Evolutionary conservation across 2,797 vertebrate genomes (phyloP).

Genomic region (Microctenopoma stevenorrisi): DNA sequence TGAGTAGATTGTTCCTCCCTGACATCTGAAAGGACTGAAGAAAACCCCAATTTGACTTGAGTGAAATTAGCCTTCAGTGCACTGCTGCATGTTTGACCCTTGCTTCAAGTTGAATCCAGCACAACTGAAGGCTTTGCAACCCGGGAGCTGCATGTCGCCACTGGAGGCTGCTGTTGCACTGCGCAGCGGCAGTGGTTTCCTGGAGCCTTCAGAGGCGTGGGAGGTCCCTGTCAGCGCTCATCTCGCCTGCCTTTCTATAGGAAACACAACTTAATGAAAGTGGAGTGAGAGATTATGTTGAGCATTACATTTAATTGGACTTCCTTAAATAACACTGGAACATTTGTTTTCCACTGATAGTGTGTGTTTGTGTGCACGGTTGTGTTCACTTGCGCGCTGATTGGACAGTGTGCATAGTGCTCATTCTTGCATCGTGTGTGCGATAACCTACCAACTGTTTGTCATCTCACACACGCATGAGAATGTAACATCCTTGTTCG

Average conservation of each 20-base stretch:
- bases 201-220: slow-evolving; percentile 29
- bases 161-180: slow-evolving; percentile 78
- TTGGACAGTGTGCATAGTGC: background rate
- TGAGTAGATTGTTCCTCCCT: background rate
- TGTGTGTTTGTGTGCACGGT: background rate
- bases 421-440: slow-evolving; percentile 13
- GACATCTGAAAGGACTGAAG: background rate
- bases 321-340: slow-evolving; percentile 80
- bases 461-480: slow-evolving; percentile 1
- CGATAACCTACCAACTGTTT: slow-evolving; percentile 21
- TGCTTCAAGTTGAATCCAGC: slow-evolving; percentile 13
- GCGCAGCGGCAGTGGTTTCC: slow-evolving; percentile 14
- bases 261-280: slow-evolving; percentile 81
- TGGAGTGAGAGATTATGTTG: slow-evolving; percentile 77
- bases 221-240: slow-evolving; percentile 65
- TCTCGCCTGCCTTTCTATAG: slow-evolving; percentile 65
- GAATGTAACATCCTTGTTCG: background rate
- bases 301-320: slow-evolving; percentile 81
- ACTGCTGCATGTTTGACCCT: slow-evolving; percentile 21
- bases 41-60: background rate
- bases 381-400: background rate
- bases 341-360: slow-evolving; percentile 31
- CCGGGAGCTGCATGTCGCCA: slow-evolving; percentile 10
- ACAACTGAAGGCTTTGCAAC: slow-evolving; percentile 15
- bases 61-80: slow-evolving; percentile 27